Base-by-base conservation (phyloP, 2,797 vertebrate genomes). In the Siniperca scherzeri region DNA sequence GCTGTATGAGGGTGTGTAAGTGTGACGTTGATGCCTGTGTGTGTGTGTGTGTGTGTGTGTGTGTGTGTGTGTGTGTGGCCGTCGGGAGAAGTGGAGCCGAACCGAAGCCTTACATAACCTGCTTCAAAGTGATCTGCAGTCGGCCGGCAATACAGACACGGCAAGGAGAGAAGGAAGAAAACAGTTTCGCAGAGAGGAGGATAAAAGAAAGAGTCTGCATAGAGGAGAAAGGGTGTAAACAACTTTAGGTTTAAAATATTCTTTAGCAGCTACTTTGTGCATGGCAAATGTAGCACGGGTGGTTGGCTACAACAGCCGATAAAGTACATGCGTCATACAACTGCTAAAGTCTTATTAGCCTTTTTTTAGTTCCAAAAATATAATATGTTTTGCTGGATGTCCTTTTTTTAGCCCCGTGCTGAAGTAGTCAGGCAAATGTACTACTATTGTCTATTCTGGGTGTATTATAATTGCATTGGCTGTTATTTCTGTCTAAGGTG, bases 81-180 rank as follows among this genome's bases (percentile, higher is more conserved):
- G 60, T 79, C 14, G 48, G 73, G 84, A 84, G 87, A 90, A 91
- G 64, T 68, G 70, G 50, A 89, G 81, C 81, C 80, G 25, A 84
- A 87, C 60, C 80, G 90, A 92, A 83, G 77, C 66, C 64, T 92
- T 91, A 87, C 75, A 82, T 93, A 93, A 93, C 78, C 27, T 52
- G 69, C 75, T 87, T 87, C 84, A 89, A 87, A 90, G 89, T 22
- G 77, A 84, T 84, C 86, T 57, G 78, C 56, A 65, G 85, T 75
- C 61, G 55, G 70, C 70, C 50, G 14, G 61, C 70, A 40, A 81
- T 57, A 77, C 50, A 86, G 81, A 82, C 46, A 48, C 62, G 36
- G 78, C 68, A 55, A 55, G 61, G 72, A 79, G 80, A 74, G 59
- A 61, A 52, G 25, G 71, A 67, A 33, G 67, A 42, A 53, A 68